Evolutionary conservation across 2,888 invertebrate genomes (phyloP).

Genomic region (Drosophila greeni): DNA sequence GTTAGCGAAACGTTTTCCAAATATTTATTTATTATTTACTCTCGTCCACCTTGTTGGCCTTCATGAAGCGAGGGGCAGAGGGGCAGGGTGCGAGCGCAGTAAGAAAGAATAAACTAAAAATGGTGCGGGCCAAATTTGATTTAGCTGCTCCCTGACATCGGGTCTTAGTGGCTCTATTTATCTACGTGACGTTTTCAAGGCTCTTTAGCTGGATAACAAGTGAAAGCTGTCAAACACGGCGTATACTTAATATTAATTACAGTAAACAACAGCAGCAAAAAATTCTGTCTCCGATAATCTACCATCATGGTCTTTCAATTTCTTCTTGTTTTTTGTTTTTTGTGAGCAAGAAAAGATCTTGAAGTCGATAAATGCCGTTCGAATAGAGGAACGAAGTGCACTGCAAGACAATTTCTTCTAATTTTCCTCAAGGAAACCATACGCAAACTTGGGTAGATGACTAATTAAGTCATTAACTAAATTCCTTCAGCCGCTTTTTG

Average conservation of each 20-base stretch:
- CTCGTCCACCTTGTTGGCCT: conserved; percentile 60
- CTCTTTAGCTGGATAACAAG: conserved; percentile 37
- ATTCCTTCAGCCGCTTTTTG: conserved; percentile 42
- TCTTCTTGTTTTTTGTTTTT: conserved; percentile 21
- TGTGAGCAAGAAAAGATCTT: conserved; percentile 30
- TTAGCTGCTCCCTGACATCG: conserved; percentile 51
- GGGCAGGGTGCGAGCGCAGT: not conserved
- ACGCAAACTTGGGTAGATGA: conserved; percentile 38
- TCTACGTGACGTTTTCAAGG: conserved; percentile 57
- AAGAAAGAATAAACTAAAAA: conserved; percentile 19
- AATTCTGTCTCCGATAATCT: conserved; percentile 42
- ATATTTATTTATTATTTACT: conserved; percentile 73
- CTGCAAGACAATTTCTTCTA: not conserved
- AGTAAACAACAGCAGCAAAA: conserved; percentile 36
- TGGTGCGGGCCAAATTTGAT: conserved; percentile 44
- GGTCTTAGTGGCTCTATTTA: conserved; percentile 52
- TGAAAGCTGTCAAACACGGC: conserved; percentile 67
- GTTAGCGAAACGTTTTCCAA: conserved; percentile 67
- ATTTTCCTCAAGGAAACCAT: not conserved
- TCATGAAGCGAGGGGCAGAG: not conserved
- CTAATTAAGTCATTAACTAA: conserved; percentile 59
- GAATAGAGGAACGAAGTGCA: conserved; percentile 19
- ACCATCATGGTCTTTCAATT: not conserved
- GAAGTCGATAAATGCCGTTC: conserved; percentile 20
- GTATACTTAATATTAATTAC: conserved; percentile 72